Conservation (phyloP, 2,888 invertebrate genomes). For the Erebia aethiops region DNA sequence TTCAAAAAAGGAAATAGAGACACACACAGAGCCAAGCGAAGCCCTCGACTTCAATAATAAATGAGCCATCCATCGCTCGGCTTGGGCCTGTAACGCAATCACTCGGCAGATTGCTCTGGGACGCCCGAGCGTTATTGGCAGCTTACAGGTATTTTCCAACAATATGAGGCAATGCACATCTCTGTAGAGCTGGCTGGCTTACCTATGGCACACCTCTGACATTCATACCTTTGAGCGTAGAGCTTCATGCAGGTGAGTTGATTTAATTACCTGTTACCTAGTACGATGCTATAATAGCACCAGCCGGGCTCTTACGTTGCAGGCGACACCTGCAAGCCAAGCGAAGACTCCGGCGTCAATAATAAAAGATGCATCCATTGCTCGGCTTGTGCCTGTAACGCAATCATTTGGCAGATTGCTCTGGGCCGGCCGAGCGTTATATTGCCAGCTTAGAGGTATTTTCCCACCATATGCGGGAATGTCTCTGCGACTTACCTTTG, state of each 20-base stretch:
- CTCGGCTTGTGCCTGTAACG: constrained; percentile 18
- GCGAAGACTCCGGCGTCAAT: constrained; percentile 11
- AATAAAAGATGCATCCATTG: constrained; percentile 20
- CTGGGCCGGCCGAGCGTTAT: constrained; percentile 19
- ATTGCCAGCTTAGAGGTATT: constrained; percentile 4
- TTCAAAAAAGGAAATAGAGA: constrained; percentile 1
- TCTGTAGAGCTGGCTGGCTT: too few species aligned
- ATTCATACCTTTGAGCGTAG: too few species aligned
- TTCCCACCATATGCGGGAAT: too few species aligned
- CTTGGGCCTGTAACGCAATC: constrained; percentile 22
- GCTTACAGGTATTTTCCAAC: constrained; percentile 1
- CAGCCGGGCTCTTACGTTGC: too few species aligned
- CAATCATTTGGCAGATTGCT: constrained; percentile 27
- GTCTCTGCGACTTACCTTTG: too few species aligned
- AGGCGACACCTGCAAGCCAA: not conserved
- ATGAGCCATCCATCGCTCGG: constrained; percentile 23
- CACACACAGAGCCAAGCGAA: constrained; percentile 4
- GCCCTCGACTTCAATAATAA: constrained; percentile 18
- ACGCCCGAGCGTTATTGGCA: constrained; percentile 19
- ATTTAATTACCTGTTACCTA: too few species aligned
- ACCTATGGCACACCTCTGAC: too few species aligned
- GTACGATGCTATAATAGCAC: too few species aligned
- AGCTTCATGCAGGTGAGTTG: too few species aligned
- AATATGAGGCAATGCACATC: not conserved
- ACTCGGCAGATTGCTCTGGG: constrained; percentile 27